Conservation (phyloP, 2,113 vertebrate genomes). For the Dicaeum eximium region DNA sequence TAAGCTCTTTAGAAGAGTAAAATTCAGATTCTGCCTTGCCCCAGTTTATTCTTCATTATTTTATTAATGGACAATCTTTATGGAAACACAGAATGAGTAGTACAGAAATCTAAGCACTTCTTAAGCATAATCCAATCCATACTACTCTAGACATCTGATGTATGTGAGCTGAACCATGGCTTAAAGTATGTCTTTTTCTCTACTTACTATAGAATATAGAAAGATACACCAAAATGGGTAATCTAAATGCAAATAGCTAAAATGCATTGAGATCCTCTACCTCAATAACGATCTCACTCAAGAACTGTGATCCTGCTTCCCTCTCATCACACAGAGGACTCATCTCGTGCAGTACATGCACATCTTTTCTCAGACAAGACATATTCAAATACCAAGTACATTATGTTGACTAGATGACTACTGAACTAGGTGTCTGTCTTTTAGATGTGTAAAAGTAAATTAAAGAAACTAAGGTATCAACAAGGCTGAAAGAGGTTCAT, state of each 20-base stretch:
- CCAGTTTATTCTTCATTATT: background rate
- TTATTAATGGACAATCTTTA: background rate
- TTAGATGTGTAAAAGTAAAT: background rate
- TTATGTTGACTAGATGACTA: background rate
- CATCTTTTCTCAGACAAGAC: background rate
- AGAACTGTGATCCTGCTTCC: background rate
- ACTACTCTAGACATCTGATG: background rate
- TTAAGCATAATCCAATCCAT: background rate
- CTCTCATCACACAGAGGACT: background rate
- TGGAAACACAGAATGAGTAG: background rate
- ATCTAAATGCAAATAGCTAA: background rate
- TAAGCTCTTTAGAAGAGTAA: background rate
- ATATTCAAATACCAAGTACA: background rate
- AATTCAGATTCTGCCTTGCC: background rate
- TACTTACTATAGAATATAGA: background rate
- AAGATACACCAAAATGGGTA: background rate
- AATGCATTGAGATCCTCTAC: background rate
- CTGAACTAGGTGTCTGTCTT: background rate
- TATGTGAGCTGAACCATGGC: background rate
- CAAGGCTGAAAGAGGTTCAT: background rate
- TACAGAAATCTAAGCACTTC: background rate
- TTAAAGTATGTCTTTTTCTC: background rate
- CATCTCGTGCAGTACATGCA: background rate
- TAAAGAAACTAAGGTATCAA: background rate
- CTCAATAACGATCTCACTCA: background rate